Evolutionary conservation across 2,113 vertebrate genomes (phyloP), one percentile per base, ranked within the genome.

Genomic region (Salvelinus alpinus): DNA sequence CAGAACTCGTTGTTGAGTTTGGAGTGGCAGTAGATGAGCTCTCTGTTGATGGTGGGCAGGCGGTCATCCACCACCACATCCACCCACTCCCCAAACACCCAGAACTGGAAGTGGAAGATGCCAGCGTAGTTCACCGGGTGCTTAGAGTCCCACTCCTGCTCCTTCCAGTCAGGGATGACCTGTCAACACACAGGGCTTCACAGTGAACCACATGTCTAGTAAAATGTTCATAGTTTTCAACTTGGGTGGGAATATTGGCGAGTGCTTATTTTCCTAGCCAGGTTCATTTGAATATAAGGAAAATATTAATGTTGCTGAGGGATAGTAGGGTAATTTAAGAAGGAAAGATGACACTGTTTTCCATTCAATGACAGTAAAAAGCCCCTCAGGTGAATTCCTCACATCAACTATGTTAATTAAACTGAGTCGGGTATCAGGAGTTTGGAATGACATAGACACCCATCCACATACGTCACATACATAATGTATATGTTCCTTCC

Each of bases 21-120:
- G 1, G 97, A 98, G 76, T 88, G 95, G 81, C 96, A 98, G 92
- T 95, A 98, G 82, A 98, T 93, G 76, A 98, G 88, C 11, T 94
- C 81, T 70, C 94, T 94, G 0, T 94, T 85, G 70, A 96, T 80
- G 0, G 96, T 96, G 4, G 97, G 97, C 85, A 99, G 90, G 14
- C 94, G 94, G 82, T 99, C 97, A 59, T 99, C 97, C 31, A 99
- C 88, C 71, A 99, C 96, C 80, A 99, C 96, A 7, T 99, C 97
- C 0, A 93, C 86, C 97, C 97, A 99, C 78, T 95, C 82, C 2
- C 96, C 96, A 79, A 99, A 95, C 80, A 94, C 87, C 97, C 97
- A 99, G 89, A 99, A 99, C 64, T 92, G 93, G 82, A 99, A 99
- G 70, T 92, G 96, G 83, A 99, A 99, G 77, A 99, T 99, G 48